Base-by-base conservation (phyloP, 2,113 vertebrate genomes). In the Podarcis muralis region DNA sequence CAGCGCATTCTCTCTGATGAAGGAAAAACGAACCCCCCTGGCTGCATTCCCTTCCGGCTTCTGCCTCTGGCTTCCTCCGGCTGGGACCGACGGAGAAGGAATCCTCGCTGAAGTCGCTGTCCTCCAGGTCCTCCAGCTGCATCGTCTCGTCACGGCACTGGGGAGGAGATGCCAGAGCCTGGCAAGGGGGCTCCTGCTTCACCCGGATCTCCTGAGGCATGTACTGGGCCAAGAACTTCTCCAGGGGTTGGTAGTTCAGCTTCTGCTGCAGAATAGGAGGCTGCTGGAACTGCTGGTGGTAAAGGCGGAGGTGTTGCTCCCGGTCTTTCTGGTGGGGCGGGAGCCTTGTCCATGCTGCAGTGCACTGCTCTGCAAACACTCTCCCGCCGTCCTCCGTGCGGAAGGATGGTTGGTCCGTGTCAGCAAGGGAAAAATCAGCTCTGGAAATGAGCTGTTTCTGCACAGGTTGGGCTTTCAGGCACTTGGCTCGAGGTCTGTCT, bases 201-300 rank as follows among this genome's bases (percentile, higher is more conserved):
- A 92, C 71, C 84, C 89, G 88, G 91, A 93, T 75, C 57, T 95
- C 95, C 25, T 91, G 94, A 0, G 95, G 87, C 74, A 92, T 94
- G 81, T 95, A 96, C 5, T 86, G 94, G 11, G 80, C 91, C 80
- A 97, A 94, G 89, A 97, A 90, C n/a, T 90, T 96, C 83, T 97
- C 96, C 5, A 97, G 93, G 15, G 96, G 96, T 8, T 96, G 96
- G 87, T 93, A 94, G 40, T 85, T 92, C 71, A 96, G 53, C 74
- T 97, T 96, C 85, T 97, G 96, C 32, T 95, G 97, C 77, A 97
- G 92, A 77, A 97, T 95, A 40, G 97, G 97, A 30, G 97, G 97
- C 62, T 98, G 97, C 93, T 99, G 98, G 87, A 99, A 97, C 88
- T 98, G 97, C 94, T 98, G 97, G 90, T 99, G 98, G 93, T 98